phyloP scores from a whole-genome alignment of 2,888 invertebrate genomes.

The Synanthedon formicaeformis region DNA sequence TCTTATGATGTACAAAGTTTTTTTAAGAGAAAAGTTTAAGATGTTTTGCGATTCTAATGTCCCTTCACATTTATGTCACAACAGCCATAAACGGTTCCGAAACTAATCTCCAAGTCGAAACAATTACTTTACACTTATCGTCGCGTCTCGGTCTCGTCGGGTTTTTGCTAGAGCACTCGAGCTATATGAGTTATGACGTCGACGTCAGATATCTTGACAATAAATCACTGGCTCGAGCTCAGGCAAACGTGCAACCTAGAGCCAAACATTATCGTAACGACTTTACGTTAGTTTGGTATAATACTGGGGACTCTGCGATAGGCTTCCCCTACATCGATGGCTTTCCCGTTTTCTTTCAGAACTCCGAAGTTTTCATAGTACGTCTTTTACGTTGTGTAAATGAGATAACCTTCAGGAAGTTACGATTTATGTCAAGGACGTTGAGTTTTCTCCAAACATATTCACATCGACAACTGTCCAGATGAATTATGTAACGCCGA shows the following conservation, averaged over 20 bases:
- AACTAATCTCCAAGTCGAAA: constrained; percentile 28
- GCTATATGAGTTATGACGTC: constrained; percentile 47
- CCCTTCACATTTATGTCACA: not conserved
- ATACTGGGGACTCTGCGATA: not conserved
- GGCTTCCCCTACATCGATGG: too few species aligned
- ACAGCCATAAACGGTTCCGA: not conserved
- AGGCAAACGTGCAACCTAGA: constrained; percentile 18
- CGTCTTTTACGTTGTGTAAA: not conserved
- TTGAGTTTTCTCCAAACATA: not conserved
- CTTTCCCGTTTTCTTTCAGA: not conserved
- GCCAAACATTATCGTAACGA: constrained; percentile 39
- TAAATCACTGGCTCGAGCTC: constrained; percentile 34
- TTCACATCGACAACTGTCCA: not conserved
- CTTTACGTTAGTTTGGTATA: constrained; percentile 15
- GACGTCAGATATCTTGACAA: constrained; percentile 39
- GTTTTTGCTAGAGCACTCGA: constrained; percentile 27
- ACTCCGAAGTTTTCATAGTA: not conserved
- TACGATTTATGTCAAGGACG: constrained; percentile 12
- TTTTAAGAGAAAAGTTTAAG: too few species aligned
- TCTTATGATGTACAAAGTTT: too few species aligned
- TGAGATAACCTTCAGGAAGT: constrained; percentile 6
- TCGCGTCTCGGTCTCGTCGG: constrained; percentile 19
- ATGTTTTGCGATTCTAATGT: too few species aligned
- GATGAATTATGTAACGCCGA: constrained; percentile 1
- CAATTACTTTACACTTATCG: constrained; percentile 37